Base-by-base conservation (phyloP, 2,797 vertebrate species). In the Microchirus variegatus region DNA sequence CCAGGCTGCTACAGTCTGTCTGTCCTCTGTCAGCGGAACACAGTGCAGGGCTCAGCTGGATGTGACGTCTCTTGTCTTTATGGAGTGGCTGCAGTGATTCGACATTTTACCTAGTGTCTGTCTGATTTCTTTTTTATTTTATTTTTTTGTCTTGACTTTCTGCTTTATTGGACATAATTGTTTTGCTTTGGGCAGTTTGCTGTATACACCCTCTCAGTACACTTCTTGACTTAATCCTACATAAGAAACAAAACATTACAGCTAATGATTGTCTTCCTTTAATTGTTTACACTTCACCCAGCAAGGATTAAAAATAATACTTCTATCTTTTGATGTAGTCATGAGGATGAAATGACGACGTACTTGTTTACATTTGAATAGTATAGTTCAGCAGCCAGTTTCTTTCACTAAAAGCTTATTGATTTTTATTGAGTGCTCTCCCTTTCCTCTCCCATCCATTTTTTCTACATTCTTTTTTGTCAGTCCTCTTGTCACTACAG, bases 41-140 rank as follows among this genome's bases (percentile, higher is more conserved):
- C 61, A 57, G 66, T 7, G 60, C 77, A 80, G 61, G 53, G 55
- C 75, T 87, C 61, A 54, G 80, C 82, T 80, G 82, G 77, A 83
- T 57, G 68, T 85, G 76, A 80, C 37, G 35, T 78, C 56, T 72
- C 60, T 41, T 41, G 59, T 71, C 50, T 75, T 73, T 61, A 76
- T 79, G 65, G 69, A 81, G 73, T 62, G 59, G 62, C 73, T 77
- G 73, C 77, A 75, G 64, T 83, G 86, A 90, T 85, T 85, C 31
- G n/a, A 83, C 81, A 82, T 81, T 90, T 84, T 75, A 56, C 49
- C 49, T 45, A 15, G 19, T 26, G 67, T 42, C 40, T 49, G 26
- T 53, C 54, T 26, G 42, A 43, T 50, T n/a, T n/a, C n/a, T n/a
- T n/a, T n/a, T n/a, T n/a, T n/a, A n/a, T n/a, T n/a, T n/a, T n/a